Evolutionary conservation across 2,888 invertebrate species (phyloP).

Genomic region (Proisotoma minuta): DNA sequence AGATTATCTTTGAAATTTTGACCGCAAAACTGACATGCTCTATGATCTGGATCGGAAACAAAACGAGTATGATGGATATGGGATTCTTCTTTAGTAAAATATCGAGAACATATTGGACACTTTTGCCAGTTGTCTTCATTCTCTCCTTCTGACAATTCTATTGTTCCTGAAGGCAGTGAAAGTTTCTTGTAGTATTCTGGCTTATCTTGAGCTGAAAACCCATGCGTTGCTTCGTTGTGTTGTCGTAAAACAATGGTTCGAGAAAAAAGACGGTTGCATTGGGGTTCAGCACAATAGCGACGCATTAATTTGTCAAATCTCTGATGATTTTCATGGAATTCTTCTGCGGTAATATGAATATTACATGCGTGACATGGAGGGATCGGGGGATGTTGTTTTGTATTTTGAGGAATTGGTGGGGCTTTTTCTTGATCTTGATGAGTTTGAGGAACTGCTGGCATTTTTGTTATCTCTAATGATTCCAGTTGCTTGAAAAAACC

Average conservation of each 20-base stretch:
- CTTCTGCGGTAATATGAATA: not conserved
- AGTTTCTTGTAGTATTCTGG: not conserved
- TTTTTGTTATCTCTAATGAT: too few relatives aligned
- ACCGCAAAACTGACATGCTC: not conserved
- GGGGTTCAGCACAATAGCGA: not conserved
- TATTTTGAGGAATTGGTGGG: too few relatives aligned
- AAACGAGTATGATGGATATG: not conserved
- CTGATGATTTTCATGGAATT: not conserved
- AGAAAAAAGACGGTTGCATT: not conserved
- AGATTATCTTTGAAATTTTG: not conserved
- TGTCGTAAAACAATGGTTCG: not conserved
- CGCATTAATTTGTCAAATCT: not conserved
- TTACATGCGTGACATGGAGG: too few relatives aligned
- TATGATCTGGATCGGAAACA: not conserved
- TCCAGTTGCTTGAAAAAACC: too few relatives aligned
- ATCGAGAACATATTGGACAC: not conserved
- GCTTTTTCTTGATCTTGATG: too few relatives aligned
- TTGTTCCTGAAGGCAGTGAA: not conserved
- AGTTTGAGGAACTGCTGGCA: too few relatives aligned
- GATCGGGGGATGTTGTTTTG: too few relatives aligned
- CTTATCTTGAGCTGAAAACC: not conserved
- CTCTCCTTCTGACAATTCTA: not conserved
- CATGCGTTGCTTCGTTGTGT: slow-evolving; percentile 1
- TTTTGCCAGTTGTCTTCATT: not conserved
- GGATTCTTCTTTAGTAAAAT: not conserved